Conservation (phyloP, 2,797 vertebrate genomes). For the Sebastes trivittatus region DNA sequence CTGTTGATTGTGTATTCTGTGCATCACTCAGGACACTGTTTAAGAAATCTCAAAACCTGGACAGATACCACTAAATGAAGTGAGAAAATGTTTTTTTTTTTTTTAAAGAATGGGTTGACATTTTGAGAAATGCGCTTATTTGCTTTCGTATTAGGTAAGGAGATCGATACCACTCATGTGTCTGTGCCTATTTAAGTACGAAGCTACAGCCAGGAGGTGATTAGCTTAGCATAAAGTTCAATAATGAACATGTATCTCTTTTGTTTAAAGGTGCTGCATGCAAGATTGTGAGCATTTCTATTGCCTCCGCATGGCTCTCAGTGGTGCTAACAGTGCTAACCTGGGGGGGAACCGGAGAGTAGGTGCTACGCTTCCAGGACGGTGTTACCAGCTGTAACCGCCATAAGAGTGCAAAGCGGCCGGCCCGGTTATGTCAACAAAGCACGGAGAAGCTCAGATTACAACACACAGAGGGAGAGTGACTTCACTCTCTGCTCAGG, state of each 20-base stretch:
- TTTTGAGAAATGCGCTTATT: not conserved
- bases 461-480: not conserved
- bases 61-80: not conserved
- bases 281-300: too few relatives aligned
- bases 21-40: not conserved
- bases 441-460: not conserved
- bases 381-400: too few relatives aligned
- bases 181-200: not conserved
- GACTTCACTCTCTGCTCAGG: not conserved
- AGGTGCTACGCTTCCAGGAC: too few relatives aligned
- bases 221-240: not conserved
- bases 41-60: not conserved
- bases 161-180: not conserved
- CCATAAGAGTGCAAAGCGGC: too few relatives aligned
- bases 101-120: not conserved
- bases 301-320: too few relatives aligned
- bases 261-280: not conserved
- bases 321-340: too few relatives aligned
- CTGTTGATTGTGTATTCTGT: not conserved
- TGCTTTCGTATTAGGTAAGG: not conserved
- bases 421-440: not conserved
- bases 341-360: too few relatives aligned
- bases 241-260: not conserved
- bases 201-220: not conserved
- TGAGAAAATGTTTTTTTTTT: not conserved